Evolutionary conservation across 2,797 vertebrate species (phyloP), one percentile per base, ranked within the genome.

Genomic region (Lophius americanus): DNA sequence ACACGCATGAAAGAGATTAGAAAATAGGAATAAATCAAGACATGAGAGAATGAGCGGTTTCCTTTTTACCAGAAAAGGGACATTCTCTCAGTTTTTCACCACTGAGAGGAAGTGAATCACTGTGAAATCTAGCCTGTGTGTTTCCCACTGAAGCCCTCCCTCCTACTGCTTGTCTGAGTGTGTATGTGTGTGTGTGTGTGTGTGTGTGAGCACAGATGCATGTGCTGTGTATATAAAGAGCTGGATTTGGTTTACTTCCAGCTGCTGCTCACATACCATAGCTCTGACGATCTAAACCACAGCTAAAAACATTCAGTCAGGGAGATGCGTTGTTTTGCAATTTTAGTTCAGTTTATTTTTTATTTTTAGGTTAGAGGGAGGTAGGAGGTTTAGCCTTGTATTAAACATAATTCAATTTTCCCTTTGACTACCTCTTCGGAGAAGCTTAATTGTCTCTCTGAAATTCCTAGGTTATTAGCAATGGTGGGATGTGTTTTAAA

Each of bases 161-260:
- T 68, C 12, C 53, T 10, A 3, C 73, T 64, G 51, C 32, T 36
- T 61, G 42, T 42, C 38, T 47, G 43, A 13, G 41, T 66, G 13
- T 50, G 13, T 0, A 33, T 49, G 32, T 33, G 10, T 59, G 53
- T 41, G 56, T 32, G 38, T 75, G 32, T 51, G 35, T 35, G 8
- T 60, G 47, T 55, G 37, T 9, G 33, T 60, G 23, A 23, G 23
- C 23, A 23, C 23, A 23, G 23, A 23, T 33, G 9, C 9, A 9
- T 51, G 49, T 33, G 5, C 32, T 54, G 63, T 68, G 60, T 74
- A 68, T 70, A 23, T 23, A 70, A 68, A 55, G 59, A 70, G 60
- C 60, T 82, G 69, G 68, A 62, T 82, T 87, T 80, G 80, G 77
- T 83, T 83, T 64, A 42, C 66, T 64, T 84, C 74, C 77, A 81